Percentiles rank a stretch among this genome's conserved stretches.
phyloP scores from a whole-genome alignment of 2,797 vertebrate species.

The Catharus ustulatus region DNA sequence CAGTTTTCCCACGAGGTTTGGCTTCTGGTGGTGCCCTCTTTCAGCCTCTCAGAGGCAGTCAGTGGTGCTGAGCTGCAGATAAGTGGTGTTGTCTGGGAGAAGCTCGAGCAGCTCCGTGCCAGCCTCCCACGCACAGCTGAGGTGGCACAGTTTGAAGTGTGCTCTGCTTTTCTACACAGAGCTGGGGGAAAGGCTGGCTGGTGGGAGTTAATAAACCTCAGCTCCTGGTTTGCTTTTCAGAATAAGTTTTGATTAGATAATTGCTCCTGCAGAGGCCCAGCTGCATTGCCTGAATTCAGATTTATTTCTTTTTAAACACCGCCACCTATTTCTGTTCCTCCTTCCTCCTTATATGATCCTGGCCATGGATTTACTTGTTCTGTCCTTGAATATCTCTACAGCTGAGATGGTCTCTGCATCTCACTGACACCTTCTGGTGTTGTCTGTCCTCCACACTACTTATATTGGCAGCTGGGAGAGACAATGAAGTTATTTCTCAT shows the following conservation, averaged over 20 bases:
- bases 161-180: neutral
- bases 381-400: neutral
- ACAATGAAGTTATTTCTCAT: neutral
- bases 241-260: constrained; percentile 24
- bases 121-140: neutral
- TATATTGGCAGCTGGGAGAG: neutral
- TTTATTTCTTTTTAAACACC: neutral
- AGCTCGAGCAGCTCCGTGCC: rapidly evolving
- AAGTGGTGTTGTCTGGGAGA: neutral
- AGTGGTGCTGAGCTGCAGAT: neutral
- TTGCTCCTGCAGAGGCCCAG: neutral
- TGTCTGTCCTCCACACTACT: neutral
- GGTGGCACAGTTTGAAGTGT: neutral
- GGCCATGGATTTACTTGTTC: neutral
- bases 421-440: neutral
- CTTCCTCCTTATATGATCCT: neutral
- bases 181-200: neutral
- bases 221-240: neutral
- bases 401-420: neutral
- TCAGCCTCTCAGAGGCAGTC: neutral
- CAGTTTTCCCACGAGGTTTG: rapidly evolving
- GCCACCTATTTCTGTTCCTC: neutral
- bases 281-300: neutral
- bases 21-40: rapidly evolving
- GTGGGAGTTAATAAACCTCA: neutral